Base-by-base conservation (phyloP, 2,888 invertebrate genomes). In the Tetropium fuscum region DNA sequence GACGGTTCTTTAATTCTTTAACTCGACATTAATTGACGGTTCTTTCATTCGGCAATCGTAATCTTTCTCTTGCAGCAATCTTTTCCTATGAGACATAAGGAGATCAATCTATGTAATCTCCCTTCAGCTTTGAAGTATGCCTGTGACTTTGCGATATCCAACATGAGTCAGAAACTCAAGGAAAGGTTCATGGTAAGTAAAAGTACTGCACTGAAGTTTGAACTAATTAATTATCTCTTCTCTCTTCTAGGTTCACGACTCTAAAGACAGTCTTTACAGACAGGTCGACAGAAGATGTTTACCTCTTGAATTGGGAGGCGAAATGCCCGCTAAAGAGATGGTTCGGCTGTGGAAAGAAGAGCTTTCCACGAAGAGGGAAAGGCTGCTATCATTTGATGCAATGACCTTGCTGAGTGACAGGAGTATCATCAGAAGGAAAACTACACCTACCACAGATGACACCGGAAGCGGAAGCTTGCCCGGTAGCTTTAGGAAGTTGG, bases 51-150 rank as follows among this genome's bases (percentile, higher is more conserved):
- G n/a, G n/a, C n/a, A n/a, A n/a, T n/a, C n/a, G n/a, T n/a, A n/a
- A n/a, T n/a, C n/a, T n/a, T n/a, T n/a, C n/a, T n/a, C n/a, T n/a
- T n/a, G n/a, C 81, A 90, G 88, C 91, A 92, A 86, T 91, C 92
- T 0, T 66, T 90, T 60, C 93, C 94, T 4, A 87, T 93, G 85
- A 85, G 93, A 10, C 93, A 93, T 81, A 93, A 92, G 79, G 88
- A 88, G 74, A 86, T 92, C 34, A 90, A 93, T 75, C 82, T 90
- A 58, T 80, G 92, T 25, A 90, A 92, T 75, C 82, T 93, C 10
- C 90, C 91, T 1, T 74, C 86, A n/a, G 85, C 90, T 0, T 78
- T 93, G n/a, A 89, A 89, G 71, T 92, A 91, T 80, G 85, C 92
- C 15, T 87, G 90, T 58, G 92, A 93, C 74, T 90, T 93, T 74